Base-by-base conservation (phyloP, 2,888 invertebrate species). In the Ennomos quercinarius region DNA sequence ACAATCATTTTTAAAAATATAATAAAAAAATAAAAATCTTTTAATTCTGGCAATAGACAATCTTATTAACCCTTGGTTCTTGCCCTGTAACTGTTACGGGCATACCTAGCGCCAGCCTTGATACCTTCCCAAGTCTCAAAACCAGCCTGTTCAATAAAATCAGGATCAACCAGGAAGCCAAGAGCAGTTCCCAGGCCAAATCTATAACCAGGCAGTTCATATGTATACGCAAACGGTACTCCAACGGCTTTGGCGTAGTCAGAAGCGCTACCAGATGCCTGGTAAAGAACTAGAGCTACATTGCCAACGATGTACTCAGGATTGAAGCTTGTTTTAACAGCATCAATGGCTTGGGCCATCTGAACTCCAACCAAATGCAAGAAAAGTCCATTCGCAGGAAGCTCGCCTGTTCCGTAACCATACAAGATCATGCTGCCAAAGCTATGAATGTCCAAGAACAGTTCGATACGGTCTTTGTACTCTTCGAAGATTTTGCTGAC, bases 401-500 rank as follows among this genome's bases (percentile, higher is more conserved):
- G 73, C 0, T 73, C 75, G 38, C 81, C 80, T 17, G 61, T 77
- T 1, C 84, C 86, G 12, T 74, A 83, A 0, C 85, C 84, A 46
- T 77, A 86, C 0, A 85, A 65, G 35, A 95, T 77, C 76, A 93
- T 94, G 67, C 93, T 91, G 45, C 96, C 96, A 73, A 94, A 96
- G 11, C 96, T 95, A 80, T 97, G 97, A 46, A 97, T 86, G 9
- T 95, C 94, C 9, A 96, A 71, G 78, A 95, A 97, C 44, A 95
- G 87, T 66, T 94, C 93, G 10, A 95, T 84, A 9, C 90, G 80
- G n/a, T 80, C 74, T 2, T 84, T 81, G 34, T 93, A 78, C 1
- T 87, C 74, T 12, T 87, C 69, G 55, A 96, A 81, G 64, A 95
- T 93, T 66, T 94, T 89, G 1, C 94, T 84, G 10, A 96, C 81